Conservation (phyloP, 2,888 invertebrate species). For the Ophion costatus region DNA sequence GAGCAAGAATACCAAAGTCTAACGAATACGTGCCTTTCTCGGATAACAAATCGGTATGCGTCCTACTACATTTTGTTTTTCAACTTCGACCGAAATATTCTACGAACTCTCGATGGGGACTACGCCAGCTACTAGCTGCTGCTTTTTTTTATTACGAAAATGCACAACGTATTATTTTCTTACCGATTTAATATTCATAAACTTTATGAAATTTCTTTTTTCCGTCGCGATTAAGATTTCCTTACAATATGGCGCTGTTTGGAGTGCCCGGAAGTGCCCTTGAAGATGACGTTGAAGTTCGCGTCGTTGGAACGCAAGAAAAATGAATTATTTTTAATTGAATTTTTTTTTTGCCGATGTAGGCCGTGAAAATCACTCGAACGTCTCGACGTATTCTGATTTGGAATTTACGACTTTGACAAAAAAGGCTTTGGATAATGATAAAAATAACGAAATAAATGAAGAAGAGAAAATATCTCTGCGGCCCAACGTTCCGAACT, state of each 20-base stretch:
- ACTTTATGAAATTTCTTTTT: background rate
- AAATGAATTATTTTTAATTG: too few relatives aligned
- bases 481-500: too few relatives aligned
- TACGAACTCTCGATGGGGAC: background rate
- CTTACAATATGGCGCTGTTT: background rate
- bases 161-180: background rate
- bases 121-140: background rate
- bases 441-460: too few relatives aligned
- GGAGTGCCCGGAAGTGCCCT: background rate
- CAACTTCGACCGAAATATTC: background rate
- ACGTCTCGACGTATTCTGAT: too few relatives aligned
- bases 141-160: background rate
- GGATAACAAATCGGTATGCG: too few relatives aligned
- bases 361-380: too few relatives aligned
- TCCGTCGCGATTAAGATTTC: background rate
- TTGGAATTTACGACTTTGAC: too few relatives aligned
- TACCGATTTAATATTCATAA: background rate
- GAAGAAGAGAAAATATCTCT: too few relatives aligned
- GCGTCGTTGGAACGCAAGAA: too few relatives aligned
- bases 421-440: too few relatives aligned
- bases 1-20: background rate
- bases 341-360: too few relatives aligned
- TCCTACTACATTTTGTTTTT: background rate
- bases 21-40: background rate
- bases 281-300: background rate